Evolutionary conservation across 1,140 invertebrate species (phyloP), one percentile per base, ranked within the genome.

Genomic region (Drosophila yakuba): DNA sequence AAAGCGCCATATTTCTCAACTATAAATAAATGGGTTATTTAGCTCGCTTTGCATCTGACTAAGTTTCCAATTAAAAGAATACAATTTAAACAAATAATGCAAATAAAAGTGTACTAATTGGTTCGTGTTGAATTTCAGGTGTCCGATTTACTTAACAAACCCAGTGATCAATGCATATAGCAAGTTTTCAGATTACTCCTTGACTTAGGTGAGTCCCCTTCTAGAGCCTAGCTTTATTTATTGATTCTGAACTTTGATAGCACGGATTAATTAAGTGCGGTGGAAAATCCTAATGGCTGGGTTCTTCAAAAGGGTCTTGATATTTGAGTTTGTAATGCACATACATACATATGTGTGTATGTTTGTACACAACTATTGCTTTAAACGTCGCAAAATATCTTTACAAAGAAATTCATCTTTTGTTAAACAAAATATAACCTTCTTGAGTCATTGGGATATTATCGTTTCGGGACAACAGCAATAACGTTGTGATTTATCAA

Each of bases 1-100:
- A 66, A 52, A 36, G 50, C 38, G 50, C 38, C 15, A 74, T 55
- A 51, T 71, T 64, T 50, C 32, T 38, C 43, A 41, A 56, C 73
- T 63, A 78, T 57, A 77, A 78, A 88, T 82, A 86, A 82, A 54
- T 78, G 36, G 25, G 32, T 64, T 63, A 74, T 54, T 74, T 76
- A 20, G 45, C 61, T 74, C 44, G 51, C 15, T 52, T 68, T 61
- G 58, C 56, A 56, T 54, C 62, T 35, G 58, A 54, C 20, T 51
- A 47, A 79, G 76, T 59, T 69, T 69, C 17, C 23, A 1, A 52
- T 50, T 17, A 39, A 38, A 11, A 36, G 14, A 57, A 52, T 23
- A 36, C n/a, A 41, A 55, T 41, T 39, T 47, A 55, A 62, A 10
- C 32, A 35, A 12, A 50, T 17, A 63, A 55, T 17, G 11, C 0